Evolutionary conservation across 2,113 vertebrate genomes (phyloP).

Genomic region (Hucho hucho): DNA sequence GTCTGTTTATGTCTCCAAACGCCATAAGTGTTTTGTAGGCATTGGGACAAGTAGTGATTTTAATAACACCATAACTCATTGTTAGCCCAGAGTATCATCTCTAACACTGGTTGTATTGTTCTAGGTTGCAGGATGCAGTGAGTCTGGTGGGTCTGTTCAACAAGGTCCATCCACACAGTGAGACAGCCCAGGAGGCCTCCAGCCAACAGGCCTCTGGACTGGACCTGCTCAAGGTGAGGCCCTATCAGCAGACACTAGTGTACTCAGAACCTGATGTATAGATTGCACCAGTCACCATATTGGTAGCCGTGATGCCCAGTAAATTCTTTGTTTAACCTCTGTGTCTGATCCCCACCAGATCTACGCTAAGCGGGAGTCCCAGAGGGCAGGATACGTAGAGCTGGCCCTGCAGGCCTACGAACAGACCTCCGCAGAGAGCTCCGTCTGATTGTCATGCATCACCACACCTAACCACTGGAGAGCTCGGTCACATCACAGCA

Average conservation of each 20-base stretch:
- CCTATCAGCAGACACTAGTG: not conserved
- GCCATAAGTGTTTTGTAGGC: too few relatives aligned
- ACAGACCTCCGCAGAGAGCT: constrained; percentile 57
- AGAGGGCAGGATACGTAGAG: constrained; percentile 84
- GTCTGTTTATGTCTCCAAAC: too few relatives aligned
- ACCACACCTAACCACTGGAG: too few relatives aligned
- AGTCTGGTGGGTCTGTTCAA: constrained; percentile 85
- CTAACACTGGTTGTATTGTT: not conserved
- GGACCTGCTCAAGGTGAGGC: constrained; percentile 85
- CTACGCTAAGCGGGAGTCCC: constrained; percentile 85
- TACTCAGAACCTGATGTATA: not conserved
- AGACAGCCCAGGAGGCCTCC: constrained; percentile 79
- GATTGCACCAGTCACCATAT: too few relatives aligned
- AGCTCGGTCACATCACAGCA: too few relatives aligned
- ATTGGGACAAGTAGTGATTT: too few relatives aligned
- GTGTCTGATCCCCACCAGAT: constrained; percentile 67
- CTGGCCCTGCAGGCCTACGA: constrained; percentile 85
- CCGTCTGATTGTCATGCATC: constrained; percentile 18
- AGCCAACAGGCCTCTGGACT: constrained; percentile 73
- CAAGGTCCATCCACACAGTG: constrained; percentile 84
- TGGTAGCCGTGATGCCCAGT: constrained; percentile 6
- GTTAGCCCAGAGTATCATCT: too few relatives aligned
- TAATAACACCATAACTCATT: too few relatives aligned
- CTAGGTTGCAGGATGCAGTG: constrained; percentile 81
- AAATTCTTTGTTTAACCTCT: not conserved